These are phyloP conservation scores for Morinoia aosen DNA, from an alignment of 2,888 invertebrate species.

Conservation along the genomic window DNA sequence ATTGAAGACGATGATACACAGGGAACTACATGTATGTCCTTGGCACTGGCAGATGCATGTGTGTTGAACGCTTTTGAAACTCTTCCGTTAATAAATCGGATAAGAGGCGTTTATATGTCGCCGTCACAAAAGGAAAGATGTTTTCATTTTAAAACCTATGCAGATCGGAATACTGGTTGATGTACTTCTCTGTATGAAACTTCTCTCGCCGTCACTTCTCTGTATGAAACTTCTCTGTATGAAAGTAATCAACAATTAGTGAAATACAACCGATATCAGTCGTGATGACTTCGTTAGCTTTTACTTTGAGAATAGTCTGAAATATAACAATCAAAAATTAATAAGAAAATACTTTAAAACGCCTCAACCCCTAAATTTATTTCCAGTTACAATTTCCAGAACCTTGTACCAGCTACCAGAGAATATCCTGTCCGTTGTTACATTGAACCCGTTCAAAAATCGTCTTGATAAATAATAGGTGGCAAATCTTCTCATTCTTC, in stretches of 20 bases:
- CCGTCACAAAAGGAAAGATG: neutral
- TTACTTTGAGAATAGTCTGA: neutral
- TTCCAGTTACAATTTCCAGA: too few relatives aligned
- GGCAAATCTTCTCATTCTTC: too few relatives aligned
- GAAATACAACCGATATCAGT: neutral
- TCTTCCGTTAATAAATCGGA: neutral
- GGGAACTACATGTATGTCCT: neutral
- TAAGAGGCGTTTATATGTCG: neutral
- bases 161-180: neutral
- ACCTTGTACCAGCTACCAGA: too few relatives aligned
- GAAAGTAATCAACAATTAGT: neutral
- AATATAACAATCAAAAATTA: neutral
- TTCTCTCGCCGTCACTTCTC: too few relatives aligned
- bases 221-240: neutral
- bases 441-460: too few relatives aligned
- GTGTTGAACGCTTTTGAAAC: neutral
- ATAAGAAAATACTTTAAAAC: too few relatives aligned
- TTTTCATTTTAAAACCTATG: neutral
- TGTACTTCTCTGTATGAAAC: neutral
- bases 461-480: too few relatives aligned
- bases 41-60: neutral
- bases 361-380: too few relatives aligned
- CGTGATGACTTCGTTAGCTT: neutral
- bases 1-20: conserved; percentile 20
- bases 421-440: too few relatives aligned